Evolutionary conservation across 2,797 vertebrate genomes (phyloP).

Genomic region (Artibeus jamaicensis): DNA sequence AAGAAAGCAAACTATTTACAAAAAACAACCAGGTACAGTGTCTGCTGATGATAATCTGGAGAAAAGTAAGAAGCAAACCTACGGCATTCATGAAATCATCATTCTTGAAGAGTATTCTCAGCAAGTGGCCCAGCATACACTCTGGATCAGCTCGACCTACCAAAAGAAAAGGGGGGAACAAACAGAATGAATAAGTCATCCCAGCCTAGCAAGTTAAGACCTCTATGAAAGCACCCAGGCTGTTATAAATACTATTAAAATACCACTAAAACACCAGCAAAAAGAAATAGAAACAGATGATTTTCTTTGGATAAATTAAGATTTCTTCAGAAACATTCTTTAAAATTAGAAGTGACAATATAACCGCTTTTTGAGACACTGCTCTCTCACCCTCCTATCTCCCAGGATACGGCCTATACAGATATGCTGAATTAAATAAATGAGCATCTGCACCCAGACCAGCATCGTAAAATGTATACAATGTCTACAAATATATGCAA

Average conservation of each 20-base stretch:
- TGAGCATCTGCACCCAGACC: neutral
- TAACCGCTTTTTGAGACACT: neutral
- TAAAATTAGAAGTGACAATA: conserved; percentile 45
- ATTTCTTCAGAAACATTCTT: conserved; percentile 15
- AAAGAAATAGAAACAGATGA: neutral
- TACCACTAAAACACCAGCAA: neutral
- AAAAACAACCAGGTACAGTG: neutral
- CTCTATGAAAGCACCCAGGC: neutral
- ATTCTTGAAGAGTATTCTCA: conserved; percentile 99
- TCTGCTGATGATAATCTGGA: neutral
- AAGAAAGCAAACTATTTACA: conserved; percentile 29
- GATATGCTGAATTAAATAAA: conserved; percentile 34
- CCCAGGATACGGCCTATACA: neutral
- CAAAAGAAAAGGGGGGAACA: conserved; percentile 67
- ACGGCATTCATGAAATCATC: conserved; percentile 99
- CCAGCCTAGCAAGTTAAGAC: neutral
- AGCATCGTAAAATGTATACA: neutral
- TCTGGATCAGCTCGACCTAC: conserved; percentile 97
- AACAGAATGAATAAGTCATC: conserved; percentile 35
- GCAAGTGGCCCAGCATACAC: conserved; percentile 95
- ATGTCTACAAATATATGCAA: neutral
- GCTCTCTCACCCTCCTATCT: neutral
- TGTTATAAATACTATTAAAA: conserved; percentile 21
- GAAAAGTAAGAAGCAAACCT: conserved; percentile 79
- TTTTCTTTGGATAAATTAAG: neutral